These are phyloP conservation scores for Aviceda subcristata DNA, from an alignment of 2,113 vertebrate species.

Conservation along the genomic window DNA sequence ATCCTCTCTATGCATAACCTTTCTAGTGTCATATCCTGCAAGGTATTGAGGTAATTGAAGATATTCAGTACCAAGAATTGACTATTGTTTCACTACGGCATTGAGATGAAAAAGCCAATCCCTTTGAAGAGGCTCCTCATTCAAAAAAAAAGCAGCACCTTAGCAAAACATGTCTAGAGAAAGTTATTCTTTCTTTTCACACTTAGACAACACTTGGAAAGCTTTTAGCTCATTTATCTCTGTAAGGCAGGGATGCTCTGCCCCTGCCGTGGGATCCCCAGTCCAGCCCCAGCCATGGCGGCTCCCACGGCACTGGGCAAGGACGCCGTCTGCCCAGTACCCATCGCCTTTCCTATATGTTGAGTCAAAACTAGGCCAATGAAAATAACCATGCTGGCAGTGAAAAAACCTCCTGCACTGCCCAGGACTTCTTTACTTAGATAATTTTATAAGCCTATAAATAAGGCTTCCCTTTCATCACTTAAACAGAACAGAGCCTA, in stretches of 20 bases:
- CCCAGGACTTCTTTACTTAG: not conserved
- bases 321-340: not conserved
- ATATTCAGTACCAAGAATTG: conserved; percentile 33
- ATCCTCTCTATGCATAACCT: conserved; percentile 70
- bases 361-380: not conserved
- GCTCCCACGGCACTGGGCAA: not conserved
- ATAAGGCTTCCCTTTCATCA: not conserved
- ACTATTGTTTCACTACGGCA: not conserved
- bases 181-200: conserved; percentile 17
- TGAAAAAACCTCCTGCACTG: not conserved
- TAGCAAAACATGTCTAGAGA: conserved; percentile 19
- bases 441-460: not conserved
- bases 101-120: conserved; percentile 59
- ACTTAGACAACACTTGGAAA: not conserved
- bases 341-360: not conserved
- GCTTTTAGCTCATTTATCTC: not conserved
- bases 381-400: not conserved
- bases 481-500: not conserved
- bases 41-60: conserved; percentile 46
- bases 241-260: not conserved
- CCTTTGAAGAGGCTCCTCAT: conserved; percentile 19
- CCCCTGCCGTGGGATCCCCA: not conserved
- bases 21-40: conserved; percentile 50
- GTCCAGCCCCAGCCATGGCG: not conserved
- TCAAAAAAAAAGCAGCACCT: not conserved